These are phyloP conservation scores for Phenganax marumi DNA, from an alignment of 92 coral and sea anemone species.

Conservation along the genomic window DNA sequence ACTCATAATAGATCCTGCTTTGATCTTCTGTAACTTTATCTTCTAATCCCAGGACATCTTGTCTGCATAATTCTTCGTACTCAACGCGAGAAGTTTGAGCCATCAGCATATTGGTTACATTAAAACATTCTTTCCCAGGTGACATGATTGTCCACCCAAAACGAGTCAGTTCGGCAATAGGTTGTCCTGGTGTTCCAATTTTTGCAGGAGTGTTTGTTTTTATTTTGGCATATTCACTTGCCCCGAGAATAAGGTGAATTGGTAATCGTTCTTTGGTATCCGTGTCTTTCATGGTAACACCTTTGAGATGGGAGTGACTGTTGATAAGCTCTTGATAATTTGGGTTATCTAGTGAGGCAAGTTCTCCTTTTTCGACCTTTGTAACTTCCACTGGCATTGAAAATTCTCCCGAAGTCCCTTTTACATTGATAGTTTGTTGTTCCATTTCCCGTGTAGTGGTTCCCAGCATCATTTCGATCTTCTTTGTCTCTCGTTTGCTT, in stretches of 20 bases:
- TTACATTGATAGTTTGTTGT: conserved; percentile 31
- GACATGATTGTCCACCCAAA: conserved; percentile 36
- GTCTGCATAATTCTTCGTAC: conserved; percentile 54
- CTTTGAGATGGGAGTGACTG: not conserved
- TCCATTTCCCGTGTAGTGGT: conserved; percentile 41
- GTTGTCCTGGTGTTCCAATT: conserved; percentile 6
- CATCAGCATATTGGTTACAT: conserved; percentile 37
- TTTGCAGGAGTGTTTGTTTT: conserved; percentile 6
- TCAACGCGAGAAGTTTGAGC: conserved; percentile 52
- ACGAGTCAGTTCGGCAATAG: not conserved
- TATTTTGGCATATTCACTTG: conserved; percentile 22
- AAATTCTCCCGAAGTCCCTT: conserved; percentile 17
- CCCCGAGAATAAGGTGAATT: conserved; percentile 22
- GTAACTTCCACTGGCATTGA: conserved; percentile 16
- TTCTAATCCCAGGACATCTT: conserved; percentile 59
- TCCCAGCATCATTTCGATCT: conserved; percentile 59
- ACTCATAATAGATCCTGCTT: conserved; percentile 54
- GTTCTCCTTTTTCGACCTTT: conserved; percentile 1
- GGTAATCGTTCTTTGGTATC: conserved; percentile 10
- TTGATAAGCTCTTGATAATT: not conserved
- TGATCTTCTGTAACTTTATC: conserved; percentile 53
- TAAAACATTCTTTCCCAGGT: conserved; percentile 49
- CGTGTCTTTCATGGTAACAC: conserved; percentile 27
- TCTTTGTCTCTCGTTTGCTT: conserved; percentile 24
- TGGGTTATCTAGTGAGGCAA: conserved; percentile 1